A percentile compares a stretch with the other conserved stretches of the same genome.
These are phyloP conservation scores for Dendrolimus houi DNA, from an alignment of 2,888 invertebrate genomes.

Conservation along the genomic window DNA sequence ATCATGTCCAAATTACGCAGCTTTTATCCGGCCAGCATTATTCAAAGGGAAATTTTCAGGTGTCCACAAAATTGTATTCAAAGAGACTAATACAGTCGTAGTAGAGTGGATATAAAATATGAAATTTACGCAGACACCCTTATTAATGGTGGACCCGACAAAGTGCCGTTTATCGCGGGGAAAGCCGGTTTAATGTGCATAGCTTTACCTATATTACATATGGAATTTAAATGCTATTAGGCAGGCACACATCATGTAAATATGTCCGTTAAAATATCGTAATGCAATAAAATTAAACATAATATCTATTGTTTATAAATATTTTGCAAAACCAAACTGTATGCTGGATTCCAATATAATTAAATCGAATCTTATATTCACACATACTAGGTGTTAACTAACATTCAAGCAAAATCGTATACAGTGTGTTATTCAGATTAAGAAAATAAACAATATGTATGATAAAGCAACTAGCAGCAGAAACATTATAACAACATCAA, in stretches of 20 bases:
- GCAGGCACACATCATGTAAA: too few species aligned
- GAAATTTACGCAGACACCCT: conserved; percentile 14
- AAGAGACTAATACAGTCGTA: neutral
- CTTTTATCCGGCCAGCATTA: neutral
- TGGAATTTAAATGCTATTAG: too few species aligned
- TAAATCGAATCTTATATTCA: too few species aligned
- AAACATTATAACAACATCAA: neutral
- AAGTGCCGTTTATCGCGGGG: conserved; percentile 8
- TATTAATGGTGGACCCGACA: conserved; percentile 9
- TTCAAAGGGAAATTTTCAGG: conserved; percentile 25
- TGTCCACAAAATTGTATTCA: conserved; percentile 17
- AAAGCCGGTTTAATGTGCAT: conserved; percentile 11
- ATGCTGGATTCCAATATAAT: too few species aligned
- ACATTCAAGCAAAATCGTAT: too few species aligned
- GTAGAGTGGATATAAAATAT: conserved; percentile 10
- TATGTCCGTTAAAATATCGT: too few species aligned
- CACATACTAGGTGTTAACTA: too few species aligned
- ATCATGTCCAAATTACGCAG: neutral
- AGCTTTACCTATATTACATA: neutral
- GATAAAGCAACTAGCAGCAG: neutral
- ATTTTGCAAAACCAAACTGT: too few species aligned
- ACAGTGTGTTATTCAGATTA: neutral
- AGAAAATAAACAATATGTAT: neutral
- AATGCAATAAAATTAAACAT: too few species aligned
- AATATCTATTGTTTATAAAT: too few species aligned